Base-by-base conservation (phyloP, 2,888 invertebrate genomes). In the Caenorhabditis angaria region DNA sequence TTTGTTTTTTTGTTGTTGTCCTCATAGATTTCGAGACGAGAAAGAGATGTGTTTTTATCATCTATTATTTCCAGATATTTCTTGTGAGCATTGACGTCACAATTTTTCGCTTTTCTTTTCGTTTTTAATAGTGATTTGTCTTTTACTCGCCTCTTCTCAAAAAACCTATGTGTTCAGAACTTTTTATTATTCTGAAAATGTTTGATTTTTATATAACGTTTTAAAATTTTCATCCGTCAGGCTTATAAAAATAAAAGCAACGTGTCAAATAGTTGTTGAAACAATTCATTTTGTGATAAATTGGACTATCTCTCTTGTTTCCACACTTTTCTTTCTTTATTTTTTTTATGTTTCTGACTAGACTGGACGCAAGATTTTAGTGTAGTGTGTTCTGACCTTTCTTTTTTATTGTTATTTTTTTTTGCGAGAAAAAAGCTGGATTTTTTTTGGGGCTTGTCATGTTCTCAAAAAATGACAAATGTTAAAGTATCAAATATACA, bases 261-360 rank as follows among this genome's bases (percentile, higher is more conserved):
- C 22, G 24, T 50, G 50, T 50, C 50, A 24, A 24, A 50, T 3
- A 50, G 50, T 50, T 50, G 50, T 50, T 24, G 50, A 50, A 20
- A 50, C 50, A 50, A 24, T 50, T 50, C 50, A 50, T 22, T n/a
- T 50, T 24, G 50, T 50, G 50, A 50, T 50, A 24, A 50, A 50
- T 50, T 50, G n/a, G 50, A 20, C 50, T 41, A 41, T 41, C 41
- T n/a, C n/a, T n/a, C n/a, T n/a, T 41, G 41, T 41, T 41, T 41
- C 41, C 18, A 41, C 41, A 41, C 41, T 41, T 14, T 41, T 41
- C 18, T n/a, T n/a, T 18, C 18, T 18, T 41, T 18, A 41, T 14
- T 41, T 41, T 41, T 41, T 14, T 14, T 14, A 18, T 18, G 10
- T 41, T 14, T 14, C 3, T 5, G 41, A 3, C 3, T 18, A 41